Evolutionary conservation across 1,140 invertebrate species (phyloP), one percentile per base, ranked within the genome.

Genomic region (Pectinophora gossypiella): DNA sequence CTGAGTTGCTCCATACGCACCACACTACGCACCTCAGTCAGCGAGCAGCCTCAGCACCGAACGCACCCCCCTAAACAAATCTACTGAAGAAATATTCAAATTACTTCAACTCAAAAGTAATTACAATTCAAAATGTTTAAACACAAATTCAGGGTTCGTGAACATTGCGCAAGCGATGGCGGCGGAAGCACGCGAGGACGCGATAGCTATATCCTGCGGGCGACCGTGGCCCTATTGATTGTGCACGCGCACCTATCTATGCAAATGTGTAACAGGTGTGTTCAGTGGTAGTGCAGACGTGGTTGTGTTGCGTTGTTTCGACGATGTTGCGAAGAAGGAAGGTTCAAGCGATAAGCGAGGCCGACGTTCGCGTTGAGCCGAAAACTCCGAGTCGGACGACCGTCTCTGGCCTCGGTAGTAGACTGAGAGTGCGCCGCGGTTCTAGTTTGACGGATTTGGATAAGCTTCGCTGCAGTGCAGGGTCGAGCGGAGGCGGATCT

Each of bases 361-460:
- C 70, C n/a, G 84, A 87, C 53, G 72, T 87, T 16, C 66, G 79
- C 1, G 61, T 76, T 3, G 81, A 82, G 20, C 72, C 73, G 38
- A 60, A 48, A 19, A 72, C 66, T 42, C 57, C 68, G 32, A 75
- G 22, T 50, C 73, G 65, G 19, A 61, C 55, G 12, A 76, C 54
- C 49, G 51, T 50, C 13, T 62, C 56, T 1, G 15, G 6, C 16
- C 7, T 19, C 1, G 79, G 77, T 6, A 77, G 76, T 3, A 75
- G 90, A 6, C 61, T 90, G 19, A 75, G 89, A 20, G 91, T 93
- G 46, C 89, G 93, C 19, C 86, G 93, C 1, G 91, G 93, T 0
- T 94, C 93, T 0, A 93, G 92, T 51, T 86, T 94, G 74, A 93
- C 93, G 2, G 93, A 94, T 56, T 80, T 94, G 55, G 92, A 93